Percentiles rank a stretch among this genome's conserved stretches.
phyloP scores from a whole-genome alignment of 2,797 vertebrate genomes.

The Sebastiscus albofasciatus region DNA sequence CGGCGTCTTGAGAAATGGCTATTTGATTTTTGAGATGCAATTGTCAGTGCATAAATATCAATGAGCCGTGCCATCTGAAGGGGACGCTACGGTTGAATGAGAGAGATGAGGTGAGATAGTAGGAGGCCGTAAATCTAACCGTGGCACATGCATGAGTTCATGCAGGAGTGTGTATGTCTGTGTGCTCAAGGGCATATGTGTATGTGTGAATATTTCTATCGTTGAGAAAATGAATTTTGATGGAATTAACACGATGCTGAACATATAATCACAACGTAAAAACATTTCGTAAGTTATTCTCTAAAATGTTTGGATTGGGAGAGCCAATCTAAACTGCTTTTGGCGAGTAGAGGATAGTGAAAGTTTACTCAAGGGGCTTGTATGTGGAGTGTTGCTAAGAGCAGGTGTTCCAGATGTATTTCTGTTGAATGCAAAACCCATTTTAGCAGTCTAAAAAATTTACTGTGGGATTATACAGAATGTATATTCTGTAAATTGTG shows the following conservation, averaged over 20 bases:
- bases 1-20: conserved; percentile 57
- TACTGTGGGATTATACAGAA: neutral
- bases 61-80: conserved; percentile 65
- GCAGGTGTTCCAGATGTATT: conserved; percentile 37
- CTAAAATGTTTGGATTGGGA: conserved; percentile 20
- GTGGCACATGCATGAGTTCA: conserved; percentile 57
- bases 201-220: neutral
- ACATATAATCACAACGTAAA: conserved; percentile 28
- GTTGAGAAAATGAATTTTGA: conserved; percentile 20
- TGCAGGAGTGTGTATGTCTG: conserved; percentile 30
- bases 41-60: conserved; percentile 80
- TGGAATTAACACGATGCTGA: conserved; percentile 17
- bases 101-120: conserved; percentile 75
- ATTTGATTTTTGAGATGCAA: conserved; percentile 72
- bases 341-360: conserved; percentile 34
- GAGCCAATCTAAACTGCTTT: conserved; percentile 31
- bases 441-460: conserved; percentile 14
- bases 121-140: conserved; percentile 69
- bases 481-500: conserved; percentile 1
- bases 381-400: conserved; percentile 34
- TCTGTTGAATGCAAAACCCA: conserved; percentile 18
- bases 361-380: conserved; percentile 25
- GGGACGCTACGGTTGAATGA: conserved; percentile 48
- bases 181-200: neutral
- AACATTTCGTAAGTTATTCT: conserved; percentile 17